phyloP scores from a whole-genome alignment of 2,888 invertebrate genomes.

The Macrosoma leucophasiata region DNA sequence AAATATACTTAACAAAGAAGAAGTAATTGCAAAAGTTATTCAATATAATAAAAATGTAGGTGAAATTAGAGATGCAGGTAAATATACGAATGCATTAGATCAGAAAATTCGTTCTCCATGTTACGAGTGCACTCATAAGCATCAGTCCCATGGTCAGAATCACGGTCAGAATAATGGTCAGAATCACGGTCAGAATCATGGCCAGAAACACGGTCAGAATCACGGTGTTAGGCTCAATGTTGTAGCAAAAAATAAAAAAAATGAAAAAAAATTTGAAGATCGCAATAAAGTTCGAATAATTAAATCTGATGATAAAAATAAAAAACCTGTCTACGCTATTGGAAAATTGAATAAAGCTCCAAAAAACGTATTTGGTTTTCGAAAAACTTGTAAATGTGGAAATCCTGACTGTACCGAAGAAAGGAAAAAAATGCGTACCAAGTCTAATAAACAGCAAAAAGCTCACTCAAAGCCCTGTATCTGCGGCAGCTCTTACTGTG shows the following conservation, averaged over 20 bases:
- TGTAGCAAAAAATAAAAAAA: constrained; percentile 1
- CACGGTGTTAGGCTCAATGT: neutral
- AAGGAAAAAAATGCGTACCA: constrained; percentile 6
- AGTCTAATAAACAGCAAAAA: neutral
- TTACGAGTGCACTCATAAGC: no score
- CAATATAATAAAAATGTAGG: constrained; percentile 3
- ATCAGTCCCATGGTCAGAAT: no score
- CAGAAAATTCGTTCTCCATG: no score
- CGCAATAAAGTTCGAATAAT: no score
- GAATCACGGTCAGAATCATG: neutral
- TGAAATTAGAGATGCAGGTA: neutral
- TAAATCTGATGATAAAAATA: no score
- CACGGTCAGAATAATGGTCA: no score
- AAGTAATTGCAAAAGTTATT: constrained; percentile 18
- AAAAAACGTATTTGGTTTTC: neutral
- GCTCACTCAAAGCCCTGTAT: constrained; percentile 17
- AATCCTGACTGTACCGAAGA: constrained; percentile 19
- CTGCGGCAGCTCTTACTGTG: constrained; percentile 29
- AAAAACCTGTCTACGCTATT: no score
- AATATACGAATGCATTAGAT: no score
- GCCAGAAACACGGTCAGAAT: neutral
- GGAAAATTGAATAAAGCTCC: constrained; percentile 8
- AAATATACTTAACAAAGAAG: constrained; percentile 24
- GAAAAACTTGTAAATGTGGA: constrained; percentile 24
- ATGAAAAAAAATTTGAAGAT: no score